Evolutionary conservation across 2,797 vertebrate genomes (phyloP).

Genomic region (Cyclura pinguis): DNA sequence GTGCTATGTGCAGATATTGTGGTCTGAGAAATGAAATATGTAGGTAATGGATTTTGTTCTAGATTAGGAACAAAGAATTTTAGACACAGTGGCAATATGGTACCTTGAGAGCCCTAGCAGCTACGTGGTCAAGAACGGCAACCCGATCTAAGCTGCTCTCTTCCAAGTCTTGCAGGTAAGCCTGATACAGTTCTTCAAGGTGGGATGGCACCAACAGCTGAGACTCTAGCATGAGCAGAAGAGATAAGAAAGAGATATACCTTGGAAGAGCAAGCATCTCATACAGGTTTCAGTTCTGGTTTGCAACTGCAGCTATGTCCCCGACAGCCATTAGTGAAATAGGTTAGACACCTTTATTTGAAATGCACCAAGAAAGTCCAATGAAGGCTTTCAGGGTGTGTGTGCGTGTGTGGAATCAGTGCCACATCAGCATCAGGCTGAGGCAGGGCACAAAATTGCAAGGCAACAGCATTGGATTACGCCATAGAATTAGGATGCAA

Average conservation of each 20-base stretch:
- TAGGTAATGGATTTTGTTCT: neutral
- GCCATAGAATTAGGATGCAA: neutral
- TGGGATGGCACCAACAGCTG: constrained; percentile 85
- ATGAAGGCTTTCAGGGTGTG: neutral
- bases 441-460: neutral
- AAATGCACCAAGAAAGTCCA: neutral
- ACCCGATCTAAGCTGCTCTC: constrained; percentile 86
- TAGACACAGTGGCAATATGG: neutral
- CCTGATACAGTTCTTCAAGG: constrained; percentile 88
- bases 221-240: constrained; percentile 80
- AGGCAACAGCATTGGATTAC: neutral
- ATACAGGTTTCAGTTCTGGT: neutral
- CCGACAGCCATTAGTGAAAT: neutral
- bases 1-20: neutral
- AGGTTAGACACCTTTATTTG: neutral
- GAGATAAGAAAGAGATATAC: fast-evolving
- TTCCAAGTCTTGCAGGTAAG: constrained; percentile 85
- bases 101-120: constrained; percentile 85
- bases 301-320: no score
- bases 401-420: neutral
- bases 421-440: neutral
- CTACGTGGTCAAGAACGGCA: constrained; percentile 82
- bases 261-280: neutral
- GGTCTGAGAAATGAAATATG: no score
- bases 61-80: neutral